Evolutionary conservation across 1,140 invertebrate species (phyloP), one percentile per base, ranked within the genome.

Genomic region (Eumaeus atala): DNA sequence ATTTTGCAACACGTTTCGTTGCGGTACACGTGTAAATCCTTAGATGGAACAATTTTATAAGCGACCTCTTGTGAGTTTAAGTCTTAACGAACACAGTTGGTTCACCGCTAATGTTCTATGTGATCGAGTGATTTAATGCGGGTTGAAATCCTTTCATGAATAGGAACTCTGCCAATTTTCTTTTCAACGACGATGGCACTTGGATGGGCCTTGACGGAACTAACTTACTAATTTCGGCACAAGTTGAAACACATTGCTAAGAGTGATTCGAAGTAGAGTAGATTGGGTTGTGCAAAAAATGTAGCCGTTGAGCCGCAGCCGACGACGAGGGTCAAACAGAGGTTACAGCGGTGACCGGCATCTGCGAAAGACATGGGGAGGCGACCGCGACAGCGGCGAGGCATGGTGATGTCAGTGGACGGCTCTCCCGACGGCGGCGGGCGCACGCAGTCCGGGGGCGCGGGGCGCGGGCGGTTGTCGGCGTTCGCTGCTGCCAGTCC

Each of bases 401-500:
- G 54, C 61, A 58, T 62, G 61, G 63, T 71, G 78, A 74, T 77
- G 70, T 69, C 72, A 67, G 67, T 64, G 63, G 63, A 71, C 75
- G 70, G 66, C 74, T 60, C 66, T 75, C 67, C 70, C 74, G 72
- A 63, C 72, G 72, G 62, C 78, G 74, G 61, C 64, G 70, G 70
- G 75, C 71, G 70, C 67, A 70, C 71, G 72, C 70, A 69, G 67
- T 73, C 62, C 55, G 68, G 58, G 66, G 65, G 78, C 56, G 72
- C 73, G 71, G 21, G 2, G 79, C 64, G 76, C 67, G 77, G 68
- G 77, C 70, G 72, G 69, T 59, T 66, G 71, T 63, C 65, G 72
- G 67, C 76, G 79, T 78, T 80, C 77, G 70, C 76, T 77, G 72
- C 70, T 77, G 76, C 71, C 82, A 83, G 77, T 84, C 72, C 57